Percentiles rank a stretch among this genome's conserved stretches.
These are phyloP conservation scores for Rotaria socialis DNA, from an alignment of 2,888 invertebrate genomes.

Conservation along the genomic window DNA sequence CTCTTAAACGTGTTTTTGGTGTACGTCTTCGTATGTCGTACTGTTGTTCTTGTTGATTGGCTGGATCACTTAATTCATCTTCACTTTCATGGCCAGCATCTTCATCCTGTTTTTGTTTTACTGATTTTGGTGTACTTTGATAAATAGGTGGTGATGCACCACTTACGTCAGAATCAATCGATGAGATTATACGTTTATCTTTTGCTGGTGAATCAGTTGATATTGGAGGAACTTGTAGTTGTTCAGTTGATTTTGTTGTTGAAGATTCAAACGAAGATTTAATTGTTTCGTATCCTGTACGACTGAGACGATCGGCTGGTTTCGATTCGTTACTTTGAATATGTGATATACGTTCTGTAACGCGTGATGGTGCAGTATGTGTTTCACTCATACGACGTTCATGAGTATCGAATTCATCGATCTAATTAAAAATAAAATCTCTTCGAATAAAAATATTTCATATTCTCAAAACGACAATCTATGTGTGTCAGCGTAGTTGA, in stretches of 20 bases:
- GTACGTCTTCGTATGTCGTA: not conserved
- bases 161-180: not conserved
- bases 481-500: no score
- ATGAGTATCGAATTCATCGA: not conserved
- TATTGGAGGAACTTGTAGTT: not conserved
- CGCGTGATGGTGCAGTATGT: not conserved
- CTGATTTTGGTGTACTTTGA: constrained; percentile 25
- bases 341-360: constrained; percentile 1
- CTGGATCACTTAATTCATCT: constrained; percentile 12
- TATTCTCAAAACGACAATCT: no score
- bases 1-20: not conserved
- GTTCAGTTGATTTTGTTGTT: not conserved
- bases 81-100: not conserved
- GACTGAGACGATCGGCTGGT: not conserved
- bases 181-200: not conserved
- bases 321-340: not conserved
- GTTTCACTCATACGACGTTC: not conserved
- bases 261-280: not conserved
- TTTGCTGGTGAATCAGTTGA: not conserved
- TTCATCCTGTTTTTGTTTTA: not conserved
- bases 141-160: not conserved
- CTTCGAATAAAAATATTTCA: no score
- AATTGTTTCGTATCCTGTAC: not conserved
- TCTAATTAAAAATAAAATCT: not conserved
- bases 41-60: not conserved